phyloP scores from a whole-genome alignment of 1,140 invertebrate species.

The Neodiprion virginianus region DNA sequence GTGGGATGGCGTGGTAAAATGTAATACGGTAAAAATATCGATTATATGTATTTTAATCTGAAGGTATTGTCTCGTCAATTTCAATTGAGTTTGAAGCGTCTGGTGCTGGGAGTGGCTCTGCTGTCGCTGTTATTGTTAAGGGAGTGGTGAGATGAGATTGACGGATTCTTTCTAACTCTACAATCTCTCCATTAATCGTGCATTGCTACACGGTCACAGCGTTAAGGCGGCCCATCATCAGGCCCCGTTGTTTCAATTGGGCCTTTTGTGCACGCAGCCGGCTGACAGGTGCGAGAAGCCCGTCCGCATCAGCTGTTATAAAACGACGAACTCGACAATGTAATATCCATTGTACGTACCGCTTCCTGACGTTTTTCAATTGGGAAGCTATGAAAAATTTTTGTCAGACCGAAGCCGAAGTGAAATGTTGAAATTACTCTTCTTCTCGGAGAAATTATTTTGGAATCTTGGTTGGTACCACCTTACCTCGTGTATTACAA shows the following conservation, averaged over 20 bases:
- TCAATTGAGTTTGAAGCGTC: neutral
- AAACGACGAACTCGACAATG: neutral
- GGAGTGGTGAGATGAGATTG: neutral
- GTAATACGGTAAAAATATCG: no score
- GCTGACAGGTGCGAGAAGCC: neutral
- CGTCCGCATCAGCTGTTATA: neutral
- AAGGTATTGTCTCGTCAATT: neutral
- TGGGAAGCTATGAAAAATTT: constrained; percentile 29
- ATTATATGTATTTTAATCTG: no score
- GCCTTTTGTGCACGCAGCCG: constrained; percentile 3
- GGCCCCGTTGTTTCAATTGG: neutral
- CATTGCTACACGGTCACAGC: neutral
- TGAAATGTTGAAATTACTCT: no score
- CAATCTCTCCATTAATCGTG: neutral
- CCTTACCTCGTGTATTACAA: no score
- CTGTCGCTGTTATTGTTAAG: no score
- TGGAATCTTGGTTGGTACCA: no score
- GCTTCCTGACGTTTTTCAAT: constrained; percentile 27
- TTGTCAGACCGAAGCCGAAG: neutral
- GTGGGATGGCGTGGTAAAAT: no score
- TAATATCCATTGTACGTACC: neutral
- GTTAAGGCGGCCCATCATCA: neutral
- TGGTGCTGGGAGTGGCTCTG: neutral
- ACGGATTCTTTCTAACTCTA: neutral
- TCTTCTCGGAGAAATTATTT: no score